phyloP scores from a whole-genome alignment of 2,113 vertebrate species.

The Neolamprologus cancellatus region DNA sequence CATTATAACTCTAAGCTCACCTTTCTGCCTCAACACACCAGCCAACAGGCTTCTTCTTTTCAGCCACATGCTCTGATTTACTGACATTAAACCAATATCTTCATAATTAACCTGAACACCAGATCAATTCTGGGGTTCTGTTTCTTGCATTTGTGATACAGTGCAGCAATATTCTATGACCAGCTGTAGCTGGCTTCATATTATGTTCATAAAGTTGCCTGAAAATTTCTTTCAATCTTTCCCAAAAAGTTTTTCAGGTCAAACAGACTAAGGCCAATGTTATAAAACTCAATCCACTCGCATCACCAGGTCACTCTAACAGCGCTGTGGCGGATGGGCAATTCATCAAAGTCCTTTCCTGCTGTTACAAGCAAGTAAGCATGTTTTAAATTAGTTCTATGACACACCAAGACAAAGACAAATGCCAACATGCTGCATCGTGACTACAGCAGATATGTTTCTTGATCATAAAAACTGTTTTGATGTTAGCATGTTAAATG shows the following conservation, averaged over 20 bases:
- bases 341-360: background rate
- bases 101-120: background rate
- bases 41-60: background rate
- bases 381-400: background rate
- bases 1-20: background rate
- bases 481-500: background rate
- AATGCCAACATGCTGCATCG: background rate
- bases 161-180: background rate
- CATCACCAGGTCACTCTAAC: background rate
- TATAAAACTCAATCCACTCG: background rate
- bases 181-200: background rate
- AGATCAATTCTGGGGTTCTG: background rate
- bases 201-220: background rate
- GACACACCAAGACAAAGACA: background rate
- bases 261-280: background rate
- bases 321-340: background rate
- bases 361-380: background rate
- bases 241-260: background rate
- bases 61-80: background rate
- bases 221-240: background rate
- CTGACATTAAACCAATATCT: background rate
- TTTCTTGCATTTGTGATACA: background rate
- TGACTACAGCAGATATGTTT: background rate
- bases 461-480: background rate
- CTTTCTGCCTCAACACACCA: background rate